Percentiles rank a stretch among this genome's conserved stretches.
Conservation (phyloP, 30 jellyfish, hydroid and myxozoan species). For the Pseudorhiza aurosa region DNA sequence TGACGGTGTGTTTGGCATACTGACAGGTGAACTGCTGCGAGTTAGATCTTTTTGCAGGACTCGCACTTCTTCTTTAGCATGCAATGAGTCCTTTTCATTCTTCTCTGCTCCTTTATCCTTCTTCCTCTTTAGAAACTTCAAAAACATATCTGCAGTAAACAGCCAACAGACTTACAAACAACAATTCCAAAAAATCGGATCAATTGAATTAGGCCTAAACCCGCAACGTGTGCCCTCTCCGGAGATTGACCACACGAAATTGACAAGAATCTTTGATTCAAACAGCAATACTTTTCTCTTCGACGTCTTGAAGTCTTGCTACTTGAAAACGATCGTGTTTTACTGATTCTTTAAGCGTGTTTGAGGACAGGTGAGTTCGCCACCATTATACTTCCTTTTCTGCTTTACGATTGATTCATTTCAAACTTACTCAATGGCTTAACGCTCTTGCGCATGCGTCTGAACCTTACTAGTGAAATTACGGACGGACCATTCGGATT, state of each 20-base stretch:
- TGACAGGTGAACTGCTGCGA: neutral
- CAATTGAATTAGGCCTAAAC: no score
- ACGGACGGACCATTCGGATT: conserved; percentile 55
- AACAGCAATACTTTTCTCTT: no score
- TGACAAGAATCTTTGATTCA: no score
- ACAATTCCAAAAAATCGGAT: no score
- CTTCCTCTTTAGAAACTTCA: conserved; percentile 9
- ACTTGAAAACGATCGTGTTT: no score
- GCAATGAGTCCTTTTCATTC: neutral
- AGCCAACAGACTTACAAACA: no score
- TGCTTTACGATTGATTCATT: neutral
- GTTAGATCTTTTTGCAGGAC: neutral
- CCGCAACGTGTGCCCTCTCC: no score
- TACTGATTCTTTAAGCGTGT: no score
- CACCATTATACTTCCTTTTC: neutral
- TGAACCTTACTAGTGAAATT: conserved; percentile 5
- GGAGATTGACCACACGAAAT: no score
- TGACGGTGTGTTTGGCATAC: conserved; percentile 2
- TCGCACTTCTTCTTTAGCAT: neutral
- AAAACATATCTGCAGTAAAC: conserved; percentile 8
- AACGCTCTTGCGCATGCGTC: conserved; percentile 41
- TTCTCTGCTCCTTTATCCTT: neutral
- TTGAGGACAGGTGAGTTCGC: no score
- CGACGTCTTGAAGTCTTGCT: no score
- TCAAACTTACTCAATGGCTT: neutral